Conservation (phyloP, 2,113 vertebrate species). For the Chamaetylas fuelleborni region DNA sequence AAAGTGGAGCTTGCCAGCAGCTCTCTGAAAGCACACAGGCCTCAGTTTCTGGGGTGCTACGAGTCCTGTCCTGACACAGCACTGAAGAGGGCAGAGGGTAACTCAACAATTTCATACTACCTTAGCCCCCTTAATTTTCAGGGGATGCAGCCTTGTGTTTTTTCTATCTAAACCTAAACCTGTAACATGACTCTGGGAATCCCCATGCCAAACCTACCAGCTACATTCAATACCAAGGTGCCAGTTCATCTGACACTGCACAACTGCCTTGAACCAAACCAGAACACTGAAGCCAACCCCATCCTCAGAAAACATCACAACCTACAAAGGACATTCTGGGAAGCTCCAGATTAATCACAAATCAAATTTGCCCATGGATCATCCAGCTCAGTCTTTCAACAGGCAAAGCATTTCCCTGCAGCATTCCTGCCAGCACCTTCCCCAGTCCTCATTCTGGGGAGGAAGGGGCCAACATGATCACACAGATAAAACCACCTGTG, state of each 20-base stretch:
- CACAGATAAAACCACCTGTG: not conserved
- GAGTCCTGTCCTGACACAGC: not conserved
- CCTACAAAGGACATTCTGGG: not conserved
- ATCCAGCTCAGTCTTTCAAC: not conserved
- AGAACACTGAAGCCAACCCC: not conserved
- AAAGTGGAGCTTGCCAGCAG: not conserved
- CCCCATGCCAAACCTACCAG: not conserved
- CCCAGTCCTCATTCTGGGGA: not conserved
- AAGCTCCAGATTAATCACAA: not conserved
- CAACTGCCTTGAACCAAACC: not conserved
- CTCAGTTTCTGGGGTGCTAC: not conserved
- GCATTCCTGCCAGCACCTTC: not conserved
- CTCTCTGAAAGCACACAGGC: not conserved
- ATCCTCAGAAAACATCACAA: not conserved
- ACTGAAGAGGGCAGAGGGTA: not conserved
- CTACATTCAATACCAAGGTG: not conserved
- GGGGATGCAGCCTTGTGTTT: not conserved
- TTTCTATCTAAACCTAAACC: not conserved
- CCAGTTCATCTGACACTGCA: not conserved
- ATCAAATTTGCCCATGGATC: not conserved
- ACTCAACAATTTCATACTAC: not conserved
- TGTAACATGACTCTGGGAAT: not conserved
- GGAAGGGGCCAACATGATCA: not conserved
- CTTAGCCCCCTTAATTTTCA: not conserved
- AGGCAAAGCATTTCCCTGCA: not conserved